phyloP scores from a whole-genome alignment of 2,113 vertebrate genomes.

The Mastomys natalensis region DNA sequence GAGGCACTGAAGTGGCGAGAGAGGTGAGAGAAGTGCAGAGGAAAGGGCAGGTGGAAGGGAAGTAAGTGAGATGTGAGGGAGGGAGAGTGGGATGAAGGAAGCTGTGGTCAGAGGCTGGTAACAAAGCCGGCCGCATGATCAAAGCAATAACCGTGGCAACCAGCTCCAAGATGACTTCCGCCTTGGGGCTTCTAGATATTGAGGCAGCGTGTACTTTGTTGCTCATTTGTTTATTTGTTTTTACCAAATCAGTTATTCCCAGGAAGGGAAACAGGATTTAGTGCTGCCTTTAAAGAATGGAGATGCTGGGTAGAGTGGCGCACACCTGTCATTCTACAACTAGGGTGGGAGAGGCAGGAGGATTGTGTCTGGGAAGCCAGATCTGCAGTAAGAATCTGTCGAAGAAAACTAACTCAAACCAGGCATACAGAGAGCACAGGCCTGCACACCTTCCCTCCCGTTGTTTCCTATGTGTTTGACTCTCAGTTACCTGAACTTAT shows the following conservation, averaged over 20 bases:
- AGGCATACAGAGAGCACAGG: not conserved
- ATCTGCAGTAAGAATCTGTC: not conserved
- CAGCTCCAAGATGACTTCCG: not conserved
- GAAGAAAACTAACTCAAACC: not conserved
- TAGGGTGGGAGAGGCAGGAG: not conserved
- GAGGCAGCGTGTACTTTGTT: not conserved
- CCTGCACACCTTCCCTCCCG: not conserved
- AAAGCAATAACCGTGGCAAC: not conserved
- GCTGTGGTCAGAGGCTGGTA: not conserved
- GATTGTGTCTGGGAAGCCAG: too few relatives aligned
- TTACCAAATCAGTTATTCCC: not conserved
- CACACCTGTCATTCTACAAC: not conserved
- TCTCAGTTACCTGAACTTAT: not conserved
- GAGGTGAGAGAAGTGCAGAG: not conserved
- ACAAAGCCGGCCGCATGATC: not conserved
- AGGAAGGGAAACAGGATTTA: not conserved
- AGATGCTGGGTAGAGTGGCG: not conserved
- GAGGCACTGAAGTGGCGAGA: not conserved
- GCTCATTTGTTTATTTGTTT: not conserved
- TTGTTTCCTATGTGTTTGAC: not conserved
- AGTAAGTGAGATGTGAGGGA: not conserved
- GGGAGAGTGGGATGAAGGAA: not conserved
- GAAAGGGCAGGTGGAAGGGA: not conserved
- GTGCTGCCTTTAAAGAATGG: not conserved
- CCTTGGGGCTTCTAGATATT: not conserved